Base-by-base conservation (phyloP, 2,888 invertebrate species). In the Drosophila mettleri region DNA sequence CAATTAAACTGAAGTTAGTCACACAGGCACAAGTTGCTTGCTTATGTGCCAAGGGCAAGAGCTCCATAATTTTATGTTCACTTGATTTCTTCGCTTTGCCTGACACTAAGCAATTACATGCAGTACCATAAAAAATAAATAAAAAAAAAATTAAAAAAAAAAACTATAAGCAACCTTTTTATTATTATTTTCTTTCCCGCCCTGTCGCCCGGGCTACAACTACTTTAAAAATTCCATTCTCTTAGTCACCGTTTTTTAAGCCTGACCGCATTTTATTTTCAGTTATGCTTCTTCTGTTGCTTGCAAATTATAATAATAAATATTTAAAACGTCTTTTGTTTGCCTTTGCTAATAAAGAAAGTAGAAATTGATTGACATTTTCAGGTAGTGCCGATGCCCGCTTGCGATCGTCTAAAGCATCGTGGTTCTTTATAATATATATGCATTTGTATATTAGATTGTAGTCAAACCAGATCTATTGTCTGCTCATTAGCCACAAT, bases 21-120 rank as follows among this genome's bases (percentile, higher is more conserved):
- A 87, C 84, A 85, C 86, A 88, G 70, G 48, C 43, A 29, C 14
- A 29, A 7, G 46, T n/a, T 14, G 12, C 18, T 18, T 73, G 65
- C 78, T 83, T 86, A 78, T 84, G 66, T 73, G 85, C 88, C 85
- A 85, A 85, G 85, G 85, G 88, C 88, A 73, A 66, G 41, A 57
- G 64, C 45, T 76, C 60, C 52, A 58, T 65, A 59, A 72, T 68
- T 69, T 55, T 45, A 33, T 57, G 43, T 67, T 62, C 45, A 46
- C 54, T 66, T 62, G 52, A 51, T 22, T 62, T 52, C 24, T 46
- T 43, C 20, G 38, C 43, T 41, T 76, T 61, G 58, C 58, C 55
- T 59, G 72, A 62, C 66, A 51, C 34, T 62, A 45, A 52, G 55
- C 64, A 77, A 80, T 77, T 77, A 61, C 51, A 74, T 34, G 49